phyloP scores from a whole-genome alignment of 2,888 invertebrate species.

The Norana najaformis region DNA sequence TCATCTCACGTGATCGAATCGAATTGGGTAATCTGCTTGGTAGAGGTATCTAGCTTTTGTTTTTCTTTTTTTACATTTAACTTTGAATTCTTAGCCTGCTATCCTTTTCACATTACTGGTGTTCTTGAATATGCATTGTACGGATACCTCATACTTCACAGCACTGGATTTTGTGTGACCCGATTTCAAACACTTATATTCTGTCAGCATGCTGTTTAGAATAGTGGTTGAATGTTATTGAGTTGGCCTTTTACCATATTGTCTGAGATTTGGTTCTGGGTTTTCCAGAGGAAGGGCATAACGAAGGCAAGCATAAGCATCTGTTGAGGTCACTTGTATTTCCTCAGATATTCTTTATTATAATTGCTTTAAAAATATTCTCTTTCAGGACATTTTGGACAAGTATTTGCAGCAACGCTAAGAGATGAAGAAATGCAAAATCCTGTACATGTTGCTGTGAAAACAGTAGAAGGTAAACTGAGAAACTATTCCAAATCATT shows the following conservation, averaged over 20 bases:
- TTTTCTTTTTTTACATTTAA: not conserved
- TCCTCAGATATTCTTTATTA: not conserved
- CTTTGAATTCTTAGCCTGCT: not conserved
- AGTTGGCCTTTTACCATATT: too few relatives aligned
- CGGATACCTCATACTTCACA: not conserved
- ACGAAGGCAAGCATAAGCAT: too few relatives aligned
- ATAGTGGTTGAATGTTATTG: not conserved
- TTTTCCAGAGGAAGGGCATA: too few relatives aligned
- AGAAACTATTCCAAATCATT: not conserved
- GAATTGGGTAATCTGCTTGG: conserved; percentile 61
- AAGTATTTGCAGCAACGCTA: conserved; percentile 55
- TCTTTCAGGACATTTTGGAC: conserved; percentile 59
- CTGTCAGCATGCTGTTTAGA: not conserved
- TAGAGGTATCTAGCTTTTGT: conserved; percentile 50
- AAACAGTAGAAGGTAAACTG: conserved; percentile 56
- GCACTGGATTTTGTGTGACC: not conserved
- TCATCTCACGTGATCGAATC: conserved; percentile 58
- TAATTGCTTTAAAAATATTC: not conserved
- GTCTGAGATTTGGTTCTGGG: too few relatives aligned
- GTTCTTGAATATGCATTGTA: too few relatives aligned
- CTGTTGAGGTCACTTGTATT: too few relatives aligned
- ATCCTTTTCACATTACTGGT: not conserved
- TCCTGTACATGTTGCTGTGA: conserved; percentile 56
- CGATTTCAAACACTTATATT: not conserved
- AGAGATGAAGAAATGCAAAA: conserved; percentile 51